Conservation (phyloP, 2,888 invertebrate species). For the Cerceris rybyensis region DNA sequence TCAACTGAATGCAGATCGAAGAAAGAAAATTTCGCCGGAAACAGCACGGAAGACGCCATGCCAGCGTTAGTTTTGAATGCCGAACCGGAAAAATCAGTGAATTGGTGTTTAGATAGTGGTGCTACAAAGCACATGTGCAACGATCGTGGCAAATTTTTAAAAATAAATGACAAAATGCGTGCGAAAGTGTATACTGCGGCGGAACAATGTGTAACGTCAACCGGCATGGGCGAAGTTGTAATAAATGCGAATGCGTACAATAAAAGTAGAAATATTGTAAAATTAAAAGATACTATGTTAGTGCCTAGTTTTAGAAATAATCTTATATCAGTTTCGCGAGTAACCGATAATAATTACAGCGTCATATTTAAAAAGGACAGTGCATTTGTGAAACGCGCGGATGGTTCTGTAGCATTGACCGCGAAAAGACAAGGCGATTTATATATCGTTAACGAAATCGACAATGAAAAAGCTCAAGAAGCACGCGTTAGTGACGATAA, state of each 20-base stretch:
- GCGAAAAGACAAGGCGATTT: too few relatives aligned
- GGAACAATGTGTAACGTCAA: neutral
- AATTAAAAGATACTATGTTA: too few relatives aligned
- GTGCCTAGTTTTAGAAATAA: too few relatives aligned
- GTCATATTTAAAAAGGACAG: too few relatives aligned
- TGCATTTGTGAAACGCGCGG: too few relatives aligned
- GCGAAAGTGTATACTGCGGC: neutral
- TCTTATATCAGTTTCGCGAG: too few relatives aligned
- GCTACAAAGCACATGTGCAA: neutral
- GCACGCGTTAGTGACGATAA: neutral
- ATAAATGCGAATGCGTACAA: neutral
- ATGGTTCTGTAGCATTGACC: neutral
- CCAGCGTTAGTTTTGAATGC: neutral
- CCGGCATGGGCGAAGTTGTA: slow-evolving; percentile 3
- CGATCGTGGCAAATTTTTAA: neutral
- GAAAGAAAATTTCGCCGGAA: neutral
- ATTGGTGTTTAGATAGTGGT: slow-evolving; percentile 5
- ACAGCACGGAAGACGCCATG: neutral
- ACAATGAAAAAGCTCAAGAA: neutral
- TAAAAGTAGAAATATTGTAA: neutral
- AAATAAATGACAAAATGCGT: neutral
- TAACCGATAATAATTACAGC: too few relatives aligned
- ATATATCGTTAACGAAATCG: slow-evolving; percentile 23
- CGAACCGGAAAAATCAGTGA: neutral
- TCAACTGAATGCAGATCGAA: slow-evolving; percentile 1